Evolutionary conservation across 2,888 invertebrate genomes (phyloP).

Genomic region (Nephrotoma flavescens): DNA sequence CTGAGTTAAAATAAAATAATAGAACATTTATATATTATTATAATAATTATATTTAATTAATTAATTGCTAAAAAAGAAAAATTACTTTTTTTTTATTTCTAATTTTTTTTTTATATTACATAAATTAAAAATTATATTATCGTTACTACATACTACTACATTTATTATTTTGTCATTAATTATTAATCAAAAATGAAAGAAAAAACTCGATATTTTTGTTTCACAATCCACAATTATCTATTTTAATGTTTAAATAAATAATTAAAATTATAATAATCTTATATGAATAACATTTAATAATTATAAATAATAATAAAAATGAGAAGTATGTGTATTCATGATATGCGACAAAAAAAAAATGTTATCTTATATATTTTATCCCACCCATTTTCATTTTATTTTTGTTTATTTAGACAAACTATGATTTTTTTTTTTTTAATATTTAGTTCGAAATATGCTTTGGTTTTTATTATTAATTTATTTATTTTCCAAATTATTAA

Average conservation of each 20-base stretch:
- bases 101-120: neutral
- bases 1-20: slow-evolving; percentile 16
- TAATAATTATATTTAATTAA: neutral
- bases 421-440: neutral
- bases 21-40: slow-evolving; percentile 1
- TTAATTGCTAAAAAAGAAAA: neutral
- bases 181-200: neutral
- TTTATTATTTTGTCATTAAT: neutral
- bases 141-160: neutral
- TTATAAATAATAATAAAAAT: neutral
- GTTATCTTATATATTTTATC: neutral
- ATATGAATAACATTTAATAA: neutral
- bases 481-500: neutral
- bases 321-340: neutral
- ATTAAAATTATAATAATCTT: neutral
- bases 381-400: neutral
- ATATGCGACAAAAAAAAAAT: neutral
- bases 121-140: neutral
- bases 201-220: neutral
- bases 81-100: neutral
- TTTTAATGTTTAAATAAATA: neutral
- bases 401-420: neutral
- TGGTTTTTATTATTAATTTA: neutral
- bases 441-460: neutral
- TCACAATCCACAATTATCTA: neutral